A percentile compares a stretch with the other conserved stretches of the same genome.
phyloP scores from a whole-genome alignment of 2,113 vertebrate species.

The Ictalurus punctatus region DNA sequence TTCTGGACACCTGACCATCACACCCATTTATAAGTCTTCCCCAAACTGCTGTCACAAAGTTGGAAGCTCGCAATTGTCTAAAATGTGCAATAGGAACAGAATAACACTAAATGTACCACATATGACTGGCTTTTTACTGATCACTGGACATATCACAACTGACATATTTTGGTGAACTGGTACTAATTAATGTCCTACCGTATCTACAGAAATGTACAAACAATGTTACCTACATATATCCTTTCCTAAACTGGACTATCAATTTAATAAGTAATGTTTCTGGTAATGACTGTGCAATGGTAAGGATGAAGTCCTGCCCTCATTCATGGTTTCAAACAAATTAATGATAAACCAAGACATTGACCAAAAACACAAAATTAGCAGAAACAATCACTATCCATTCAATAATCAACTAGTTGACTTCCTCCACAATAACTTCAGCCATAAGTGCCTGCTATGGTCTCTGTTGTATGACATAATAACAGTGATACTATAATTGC shows the following conservation, averaged over 20 bases:
- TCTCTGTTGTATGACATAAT: neutral
- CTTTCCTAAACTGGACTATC: no score
- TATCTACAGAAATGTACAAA: no score
- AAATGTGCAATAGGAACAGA: no score
- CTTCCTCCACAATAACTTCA: neutral
- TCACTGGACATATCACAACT: no score
- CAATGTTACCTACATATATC: no score
- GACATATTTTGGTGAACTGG: neutral
- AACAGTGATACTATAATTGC: conserved; percentile 30
- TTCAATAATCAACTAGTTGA: neutral
- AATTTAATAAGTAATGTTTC: neutral
- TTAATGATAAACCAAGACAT: neutral
- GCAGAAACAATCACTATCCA: neutral
- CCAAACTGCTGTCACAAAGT: neutral
- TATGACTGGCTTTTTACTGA: no score
- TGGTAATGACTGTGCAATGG: neutral
- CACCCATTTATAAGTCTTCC: neutral
- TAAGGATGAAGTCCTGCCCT: neutral
- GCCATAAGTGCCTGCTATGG: neutral
- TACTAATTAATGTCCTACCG: neutral
- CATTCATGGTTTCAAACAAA: neutral
- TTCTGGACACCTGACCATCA: neutral
- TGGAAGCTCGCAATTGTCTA: neutral
- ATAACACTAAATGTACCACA: no score
- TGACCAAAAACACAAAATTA: neutral